A percentile compares a stretch with the other conserved stretches of the same genome.
These are phyloP conservation scores for Sphaeramia orbicularis DNA, from an alignment of 2,797 vertebrate genomes.

Conservation along the genomic window DNA sequence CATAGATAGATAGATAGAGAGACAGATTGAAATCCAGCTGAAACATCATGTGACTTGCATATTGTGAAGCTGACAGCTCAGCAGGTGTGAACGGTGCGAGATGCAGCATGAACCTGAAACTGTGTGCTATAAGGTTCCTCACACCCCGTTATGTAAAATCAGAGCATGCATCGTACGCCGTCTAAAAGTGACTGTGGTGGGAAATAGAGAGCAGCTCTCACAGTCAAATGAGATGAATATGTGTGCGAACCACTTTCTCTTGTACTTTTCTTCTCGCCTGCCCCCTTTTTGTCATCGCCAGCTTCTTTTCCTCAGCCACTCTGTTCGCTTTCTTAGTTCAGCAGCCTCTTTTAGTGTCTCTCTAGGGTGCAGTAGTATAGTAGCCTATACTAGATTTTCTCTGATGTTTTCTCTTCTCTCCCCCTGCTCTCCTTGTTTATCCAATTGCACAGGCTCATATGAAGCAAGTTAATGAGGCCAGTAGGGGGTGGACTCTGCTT, in stretches of 20 bases:
- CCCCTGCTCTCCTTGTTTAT: constrained; percentile 47
- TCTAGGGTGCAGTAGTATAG: constrained; percentile 52
- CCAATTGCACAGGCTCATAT: constrained; percentile 48
- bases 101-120: constrained; percentile 33
- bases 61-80: constrained; percentile 41
- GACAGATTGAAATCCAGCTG: not conserved
- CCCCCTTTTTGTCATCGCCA: constrained; percentile 44
- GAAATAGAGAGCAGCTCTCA: constrained; percentile 16
- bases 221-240: constrained; percentile 29
- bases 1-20: not conserved
- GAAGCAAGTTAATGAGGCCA: constrained; percentile 64
- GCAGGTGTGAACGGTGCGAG: constrained; percentile 61
- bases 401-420: constrained; percentile 51
- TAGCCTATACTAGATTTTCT: constrained; percentile 44
- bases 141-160: constrained; percentile 46
- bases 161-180: not conserved
- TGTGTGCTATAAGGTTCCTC: constrained; percentile 37
- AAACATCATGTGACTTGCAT: constrained; percentile 25
- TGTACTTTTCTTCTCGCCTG: not conserved
- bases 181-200: constrained; percentile 22
- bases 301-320: constrained; percentile 29
- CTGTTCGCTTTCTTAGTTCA: constrained; percentile 38
- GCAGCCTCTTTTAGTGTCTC: constrained; percentile 54
- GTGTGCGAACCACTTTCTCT: constrained; percentile 9
- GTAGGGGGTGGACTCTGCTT: constrained; percentile 41